Conservation (phyloP, 2,797 vertebrate species). For the Protonibea diacanthus region DNA sequence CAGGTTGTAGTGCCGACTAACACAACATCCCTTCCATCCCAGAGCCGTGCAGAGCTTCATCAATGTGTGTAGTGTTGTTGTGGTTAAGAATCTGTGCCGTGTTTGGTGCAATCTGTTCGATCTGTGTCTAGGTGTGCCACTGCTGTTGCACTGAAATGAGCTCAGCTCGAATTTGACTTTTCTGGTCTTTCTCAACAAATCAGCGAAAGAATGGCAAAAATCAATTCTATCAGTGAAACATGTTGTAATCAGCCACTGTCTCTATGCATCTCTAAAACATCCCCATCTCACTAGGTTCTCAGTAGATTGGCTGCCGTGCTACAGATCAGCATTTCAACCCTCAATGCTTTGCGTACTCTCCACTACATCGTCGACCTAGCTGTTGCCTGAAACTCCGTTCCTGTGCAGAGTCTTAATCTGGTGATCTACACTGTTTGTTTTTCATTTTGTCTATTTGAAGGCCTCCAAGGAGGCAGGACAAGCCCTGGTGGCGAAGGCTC, state of each 20-base stretch:
- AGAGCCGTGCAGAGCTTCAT: slow-evolving; percentile 75
- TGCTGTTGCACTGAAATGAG: slow-evolving; percentile 76
- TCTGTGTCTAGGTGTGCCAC: slow-evolving; percentile 80
- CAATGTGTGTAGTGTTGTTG: slow-evolving; percentile 65
- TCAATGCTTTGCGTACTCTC: slow-evolving; percentile 72
- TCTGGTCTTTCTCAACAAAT: slow-evolving; percentile 58
- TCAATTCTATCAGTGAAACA: slow-evolving; percentile 56
- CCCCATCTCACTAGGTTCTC: slow-evolving; percentile 65
- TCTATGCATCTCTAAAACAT: slow-evolving; percentile 63
- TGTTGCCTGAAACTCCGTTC: slow-evolving; percentile 63
- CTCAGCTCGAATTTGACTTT: slow-evolving; percentile 65
- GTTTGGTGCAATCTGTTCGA: slow-evolving; percentile 72
- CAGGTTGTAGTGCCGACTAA: slow-evolving; percentile 77
- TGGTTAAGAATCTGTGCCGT: slow-evolving; percentile 68
- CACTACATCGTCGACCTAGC: slow-evolving; percentile 64
- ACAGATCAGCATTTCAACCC: slow-evolving; percentile 77
- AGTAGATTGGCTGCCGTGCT: slow-evolving; percentile 80
- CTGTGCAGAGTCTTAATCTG: slow-evolving; percentile 29
- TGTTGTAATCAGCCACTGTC: slow-evolving; percentile 49
- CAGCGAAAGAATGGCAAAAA: slow-evolving; percentile 51
- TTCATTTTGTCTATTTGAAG: slow-evolving; percentile 82
- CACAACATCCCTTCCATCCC: slow-evolving; percentile 76
- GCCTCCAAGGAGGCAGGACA: slow-evolving; percentile 92
- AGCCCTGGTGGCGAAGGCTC: slow-evolving; percentile 90
- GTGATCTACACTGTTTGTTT: slow-evolving; percentile 55